Evolutionary conservation across 2,888 invertebrate species (phyloP), one percentile per base, ranked within the genome.

Genomic region (Drosophila falleni): DNA sequence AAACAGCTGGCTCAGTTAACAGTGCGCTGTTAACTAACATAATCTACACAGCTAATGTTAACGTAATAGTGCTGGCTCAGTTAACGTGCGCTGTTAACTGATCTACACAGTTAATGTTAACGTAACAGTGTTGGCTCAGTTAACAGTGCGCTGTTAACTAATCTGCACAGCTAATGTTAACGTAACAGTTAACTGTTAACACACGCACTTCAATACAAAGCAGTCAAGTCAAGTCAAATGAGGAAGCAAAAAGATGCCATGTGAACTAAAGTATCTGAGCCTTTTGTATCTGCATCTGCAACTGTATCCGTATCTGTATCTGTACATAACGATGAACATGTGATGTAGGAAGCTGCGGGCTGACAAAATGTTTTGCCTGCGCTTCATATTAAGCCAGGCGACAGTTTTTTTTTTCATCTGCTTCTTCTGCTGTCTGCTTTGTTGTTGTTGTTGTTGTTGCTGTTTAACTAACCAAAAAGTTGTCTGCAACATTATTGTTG

Each of bases 381-480:
- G 64, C 53, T 75, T 81, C 76, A 83, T 81, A 80, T 81, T 71
- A 76, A 78, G n/a, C 46, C 71, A 54, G 74, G 73, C 75, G 80
- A 84, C 83, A 83, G 78, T 80, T 80, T 80, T 37, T 50, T 74
- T 15, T n/a, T 37, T 37, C n/a, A 2, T 13, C 6, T 35, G 13
- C 13, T 51, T 23, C 13, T 51, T 23, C 26, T 29, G 31, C 8
- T 44, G 26, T 9, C 37, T 29, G 26, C 29, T 47, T 37, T 56
- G 44, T 44, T 44, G 77, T 79, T 80, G 62, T 47, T 37, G 41
- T 60, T 56, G 23, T 16, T 65, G 53, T 56, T 46, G 71, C 50
- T 78, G 77, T 67, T 80, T 76, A 81, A 81, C 81, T 78, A 82
- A 85, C 82, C 80, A 79, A 74, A 73, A 87, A 74, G 62, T 85